phyloP scores from a whole-genome alignment of 2,797 vertebrate genomes.

The Hoplostethus atlanticus region DNA sequence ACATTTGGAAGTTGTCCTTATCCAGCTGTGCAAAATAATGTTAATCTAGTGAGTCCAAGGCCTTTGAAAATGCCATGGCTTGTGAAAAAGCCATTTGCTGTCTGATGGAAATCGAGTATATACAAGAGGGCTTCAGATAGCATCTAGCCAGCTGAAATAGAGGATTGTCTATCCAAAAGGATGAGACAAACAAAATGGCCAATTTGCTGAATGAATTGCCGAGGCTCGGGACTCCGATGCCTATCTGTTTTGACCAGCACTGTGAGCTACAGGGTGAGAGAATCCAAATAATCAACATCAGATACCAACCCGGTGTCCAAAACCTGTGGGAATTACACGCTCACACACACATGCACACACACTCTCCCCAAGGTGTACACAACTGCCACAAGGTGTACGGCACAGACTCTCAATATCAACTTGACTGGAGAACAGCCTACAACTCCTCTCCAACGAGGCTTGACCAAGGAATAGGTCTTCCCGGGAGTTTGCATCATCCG shows the following conservation, averaged over 20 bases:
- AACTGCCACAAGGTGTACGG: slow-evolving; percentile 9
- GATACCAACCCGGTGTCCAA: slow-evolving; percentile 22
- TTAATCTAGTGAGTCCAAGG: slow-evolving; percentile 50
- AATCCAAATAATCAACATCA: slow-evolving; percentile 51
- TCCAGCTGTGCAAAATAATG: slow-evolving; percentile 22
- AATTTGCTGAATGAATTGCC: slow-evolving; percentile 73
- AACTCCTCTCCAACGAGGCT: slow-evolving; percentile 8
- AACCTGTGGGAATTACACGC: slow-evolving; percentile 12
- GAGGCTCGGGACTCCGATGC: slow-evolving; percentile 47
- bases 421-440: not conserved
- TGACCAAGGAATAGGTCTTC: slow-evolving; percentile 11
- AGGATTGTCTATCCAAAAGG: slow-evolving; percentile 65
- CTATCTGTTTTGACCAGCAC: slow-evolving; percentile 53
- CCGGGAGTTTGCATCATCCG: slow-evolving; percentile 32
- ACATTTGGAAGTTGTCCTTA: slow-evolving; percentile 23
- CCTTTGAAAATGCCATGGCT: slow-evolving; percentile 48
- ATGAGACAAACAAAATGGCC: slow-evolving; percentile 70
- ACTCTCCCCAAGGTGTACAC: slow-evolving; percentile 1
- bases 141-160: slow-evolving; percentile 52
- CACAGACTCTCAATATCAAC: slow-evolving; percentile 16
- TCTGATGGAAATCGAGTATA: slow-evolving; percentile 53
- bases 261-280: slow-evolving; percentile 23
- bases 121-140: slow-evolving; percentile 64
- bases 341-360: not conserved
- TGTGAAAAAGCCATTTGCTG: slow-evolving; percentile 73